A percentile compares a stretch with the other conserved stretches of the same genome.
Conservation (phyloP, 2,888 invertebrate species). For the Cheilosia grossa region DNA sequence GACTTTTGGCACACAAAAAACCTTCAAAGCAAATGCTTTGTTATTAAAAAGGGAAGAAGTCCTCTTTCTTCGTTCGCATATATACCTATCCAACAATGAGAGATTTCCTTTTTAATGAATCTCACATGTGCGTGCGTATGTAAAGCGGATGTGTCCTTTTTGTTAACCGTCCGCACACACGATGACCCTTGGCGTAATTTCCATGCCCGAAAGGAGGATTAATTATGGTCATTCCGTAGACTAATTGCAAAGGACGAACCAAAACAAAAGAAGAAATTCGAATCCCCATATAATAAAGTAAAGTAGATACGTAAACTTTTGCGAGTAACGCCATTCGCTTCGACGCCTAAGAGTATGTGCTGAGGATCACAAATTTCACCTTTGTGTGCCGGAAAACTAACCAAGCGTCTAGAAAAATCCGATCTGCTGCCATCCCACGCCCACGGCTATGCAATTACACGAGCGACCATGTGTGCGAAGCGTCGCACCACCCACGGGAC, state of each 20-base stretch:
- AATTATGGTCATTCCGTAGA: conserved; percentile 74
- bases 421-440: neutral
- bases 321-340: conserved; percentile 32
- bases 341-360: conserved; percentile 30
- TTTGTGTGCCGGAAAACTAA: conserved; percentile 37
- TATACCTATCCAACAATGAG: conserved; percentile 35
- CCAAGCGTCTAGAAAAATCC: conserved; percentile 59
- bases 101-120: conserved; percentile 68
- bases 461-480: neutral
- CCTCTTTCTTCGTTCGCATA: conserved; percentile 49
- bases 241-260: conserved; percentile 70
- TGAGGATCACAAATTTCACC: conserved; percentile 25
- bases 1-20: conserved; percentile 41
- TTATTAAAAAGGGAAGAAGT: conserved; percentile 70
- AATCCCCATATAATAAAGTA: neutral
- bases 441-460: neutral
- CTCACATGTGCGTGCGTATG: conserved; percentile 50
- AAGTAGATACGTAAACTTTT: conserved; percentile 14
- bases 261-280: conserved; percentile 55
- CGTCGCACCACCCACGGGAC: neutral
- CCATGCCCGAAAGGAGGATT: conserved; percentile 67
- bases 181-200: conserved; percentile 69
- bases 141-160: conserved; percentile 62
- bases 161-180: conserved; percentile 46
- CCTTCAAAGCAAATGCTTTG: conserved; percentile 64